These are phyloP conservation scores for Agrenia bidenticulata DNA, from an alignment of 2,888 invertebrate genomes.

Conservation along the genomic window DNA sequence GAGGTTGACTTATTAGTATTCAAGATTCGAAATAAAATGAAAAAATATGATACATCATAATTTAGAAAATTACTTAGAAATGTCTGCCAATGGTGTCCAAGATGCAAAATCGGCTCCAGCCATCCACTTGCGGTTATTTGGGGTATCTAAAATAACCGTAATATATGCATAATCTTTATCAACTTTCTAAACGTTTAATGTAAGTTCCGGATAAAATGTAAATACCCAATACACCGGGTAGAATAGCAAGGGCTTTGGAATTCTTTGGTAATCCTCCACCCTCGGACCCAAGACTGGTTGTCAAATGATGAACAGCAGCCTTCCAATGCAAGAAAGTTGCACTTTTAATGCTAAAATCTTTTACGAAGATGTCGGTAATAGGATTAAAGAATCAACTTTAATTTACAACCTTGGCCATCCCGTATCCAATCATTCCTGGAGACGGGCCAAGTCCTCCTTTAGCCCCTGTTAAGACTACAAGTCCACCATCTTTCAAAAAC, in stretches of 20 bases:
- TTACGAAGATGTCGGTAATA: no score
- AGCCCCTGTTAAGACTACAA: slow-evolving; percentile 91
- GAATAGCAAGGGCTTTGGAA: slow-evolving; percentile 74
- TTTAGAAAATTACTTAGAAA: slow-evolving; percentile 24
- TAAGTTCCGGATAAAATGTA: background rate
- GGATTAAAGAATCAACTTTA: no score
- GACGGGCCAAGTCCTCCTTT: slow-evolving; percentile 85
- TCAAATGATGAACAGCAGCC: slow-evolving; percentile 93
- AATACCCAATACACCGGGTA: slow-evolving; percentile 72
- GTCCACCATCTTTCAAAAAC: slow-evolving; percentile 82
- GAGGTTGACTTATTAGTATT: no score
- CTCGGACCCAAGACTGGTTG: slow-evolving; percentile 77
- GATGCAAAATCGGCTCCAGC: slow-evolving; percentile 18
- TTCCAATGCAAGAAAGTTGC: slow-evolving; percentile 13
- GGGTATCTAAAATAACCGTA: slow-evolving; percentile 22
- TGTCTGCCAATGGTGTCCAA: slow-evolving; percentile 29
- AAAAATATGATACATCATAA: background rate
- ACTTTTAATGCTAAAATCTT: no score
- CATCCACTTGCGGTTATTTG: slow-evolving; percentile 30
- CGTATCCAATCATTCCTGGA: slow-evolving; percentile 69
- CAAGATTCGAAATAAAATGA: no score
- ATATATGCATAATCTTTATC: background rate
- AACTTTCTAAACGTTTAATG: background rate
- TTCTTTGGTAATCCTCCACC: slow-evolving; percentile 81
- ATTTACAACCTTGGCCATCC: slow-evolving; percentile 73